Evolutionary conservation across 2,888 invertebrate genomes (phyloP).

Genomic region (Latrodectus hesperus): DNA sequence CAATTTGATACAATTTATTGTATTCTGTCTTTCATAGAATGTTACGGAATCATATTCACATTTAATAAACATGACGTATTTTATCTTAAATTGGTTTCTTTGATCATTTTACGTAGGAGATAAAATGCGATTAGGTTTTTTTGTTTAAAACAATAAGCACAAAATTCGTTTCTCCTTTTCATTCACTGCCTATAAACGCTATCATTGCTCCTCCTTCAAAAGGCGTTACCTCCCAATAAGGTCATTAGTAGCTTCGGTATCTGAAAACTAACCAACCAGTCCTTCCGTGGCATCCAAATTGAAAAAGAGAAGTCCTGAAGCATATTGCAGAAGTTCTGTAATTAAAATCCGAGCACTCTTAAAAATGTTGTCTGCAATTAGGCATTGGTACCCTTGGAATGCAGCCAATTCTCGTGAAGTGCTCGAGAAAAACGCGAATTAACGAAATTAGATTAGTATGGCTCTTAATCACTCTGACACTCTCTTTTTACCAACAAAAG

Average conservation of each 20-base stretch:
- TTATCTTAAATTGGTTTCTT: too few species aligned
- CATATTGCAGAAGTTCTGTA: slow-evolving; percentile 50
- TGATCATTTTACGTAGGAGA: too few species aligned
- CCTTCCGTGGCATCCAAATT: slow-evolving; percentile 26
- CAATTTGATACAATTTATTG: too few species aligned
- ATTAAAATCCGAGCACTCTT: slow-evolving; percentile 58
- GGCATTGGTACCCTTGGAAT: slow-evolving; percentile 48
- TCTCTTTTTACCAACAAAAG: slow-evolving; percentile 55
- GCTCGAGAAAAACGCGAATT: slow-evolving; percentile 66
- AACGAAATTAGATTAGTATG: slow-evolving; percentile 65
- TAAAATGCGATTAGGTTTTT: too few species aligned
- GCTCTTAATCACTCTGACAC: slow-evolving; percentile 61
- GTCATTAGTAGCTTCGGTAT: slow-evolving; percentile 55
- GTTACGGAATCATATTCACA: too few species aligned
- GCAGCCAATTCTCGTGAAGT: slow-evolving; percentile 57
- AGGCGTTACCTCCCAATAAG: slow-evolving; percentile 1
- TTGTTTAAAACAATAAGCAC: too few species aligned
- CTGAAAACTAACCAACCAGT: slow-evolving; percentile 51
- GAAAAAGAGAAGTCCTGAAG: slow-evolving; percentile 34
- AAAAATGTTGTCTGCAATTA: slow-evolving; percentile 62
- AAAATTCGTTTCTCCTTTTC: too few species aligned
- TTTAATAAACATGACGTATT: too few species aligned
- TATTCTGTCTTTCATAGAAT: too few species aligned
- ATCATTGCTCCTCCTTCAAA: too few species aligned
- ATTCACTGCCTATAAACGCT: too few species aligned